A percentile compares a stretch with the other conserved stretches of the same genome.
Evolutionary conservation across 2,113 vertebrate species (phyloP).

Genomic region (Colinus virginianus): DNA sequence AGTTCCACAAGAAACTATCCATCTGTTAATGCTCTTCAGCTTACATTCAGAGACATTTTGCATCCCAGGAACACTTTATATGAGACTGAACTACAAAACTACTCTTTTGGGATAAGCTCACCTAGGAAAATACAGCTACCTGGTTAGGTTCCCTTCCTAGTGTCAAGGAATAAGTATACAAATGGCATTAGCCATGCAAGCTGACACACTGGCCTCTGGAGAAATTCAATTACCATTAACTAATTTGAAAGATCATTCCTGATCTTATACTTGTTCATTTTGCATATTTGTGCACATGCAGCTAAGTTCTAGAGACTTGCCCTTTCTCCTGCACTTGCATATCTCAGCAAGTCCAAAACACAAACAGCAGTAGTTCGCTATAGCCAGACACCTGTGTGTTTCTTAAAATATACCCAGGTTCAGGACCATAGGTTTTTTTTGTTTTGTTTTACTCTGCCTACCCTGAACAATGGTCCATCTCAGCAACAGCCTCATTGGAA

Average conservation of each 20-base stretch:
- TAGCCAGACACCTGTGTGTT: background rate
- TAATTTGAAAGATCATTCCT: background rate
- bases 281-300: background rate
- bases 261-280: background rate
- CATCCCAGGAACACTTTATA: background rate
- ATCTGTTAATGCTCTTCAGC: background rate
- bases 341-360: background rate
- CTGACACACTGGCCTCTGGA: background rate
- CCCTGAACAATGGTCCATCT: background rate
- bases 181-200: background rate
- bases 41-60: background rate
- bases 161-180: background rate
- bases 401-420: background rate
- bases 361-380: background rate
- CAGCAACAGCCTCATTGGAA: background rate
- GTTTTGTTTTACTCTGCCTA: too few relatives aligned
- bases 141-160: background rate
- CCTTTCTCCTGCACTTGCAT: background rate
- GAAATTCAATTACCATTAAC: background rate
- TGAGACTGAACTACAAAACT: background rate
- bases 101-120: background rate
- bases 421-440: background rate
- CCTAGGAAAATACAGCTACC: background rate
- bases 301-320: background rate
- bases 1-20: background rate